Percentiles rank a stretch among this genome's conserved stretches.
These are phyloP conservation scores for Aphidius colemani DNA, from an alignment of 2,888 invertebrate species.

Conservation along the genomic window DNA sequence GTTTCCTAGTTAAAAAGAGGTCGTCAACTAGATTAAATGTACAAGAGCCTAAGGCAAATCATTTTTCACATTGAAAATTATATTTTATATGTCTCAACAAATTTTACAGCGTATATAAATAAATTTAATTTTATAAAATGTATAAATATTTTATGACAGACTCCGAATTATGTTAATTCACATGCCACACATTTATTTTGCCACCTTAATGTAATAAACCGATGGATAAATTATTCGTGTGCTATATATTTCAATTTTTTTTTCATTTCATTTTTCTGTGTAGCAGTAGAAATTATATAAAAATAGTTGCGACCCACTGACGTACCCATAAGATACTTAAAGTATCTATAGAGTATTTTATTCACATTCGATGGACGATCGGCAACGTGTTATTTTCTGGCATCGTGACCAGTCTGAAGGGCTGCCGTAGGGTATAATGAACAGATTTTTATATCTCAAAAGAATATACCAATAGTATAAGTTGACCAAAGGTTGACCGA, in stretches of 20 bases:
- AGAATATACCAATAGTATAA: constrained; percentile 22
- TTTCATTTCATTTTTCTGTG: no score
- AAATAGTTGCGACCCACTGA: neutral
- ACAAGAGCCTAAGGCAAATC: no score
- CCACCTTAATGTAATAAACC: no score
- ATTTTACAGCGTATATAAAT: no score
- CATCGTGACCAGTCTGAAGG: constrained; percentile 31
- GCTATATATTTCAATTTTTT: no score
- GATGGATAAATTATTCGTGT: no score
- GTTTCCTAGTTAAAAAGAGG: constrained; percentile 43
- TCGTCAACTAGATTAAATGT: constrained; percentile 45
- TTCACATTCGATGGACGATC: constrained; percentile 20
- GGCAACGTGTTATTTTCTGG: constrained; percentile 31
- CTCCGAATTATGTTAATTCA: neutral
- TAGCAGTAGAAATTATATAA: no score
- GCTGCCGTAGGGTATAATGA: constrained; percentile 24
- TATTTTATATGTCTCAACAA: no score
- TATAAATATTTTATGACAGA: no score
- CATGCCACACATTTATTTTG: neutral
- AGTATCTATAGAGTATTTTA: neutral
- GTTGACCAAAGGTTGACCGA: constrained; percentile 32
- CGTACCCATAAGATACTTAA: neutral
- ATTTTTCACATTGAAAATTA: no score
- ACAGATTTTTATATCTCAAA: constrained; percentile 20
- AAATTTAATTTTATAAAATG: no score